Evolutionary conservation across 1,140 invertebrate genomes (phyloP).

Genomic region (Neodiprion lecontei): DNA sequence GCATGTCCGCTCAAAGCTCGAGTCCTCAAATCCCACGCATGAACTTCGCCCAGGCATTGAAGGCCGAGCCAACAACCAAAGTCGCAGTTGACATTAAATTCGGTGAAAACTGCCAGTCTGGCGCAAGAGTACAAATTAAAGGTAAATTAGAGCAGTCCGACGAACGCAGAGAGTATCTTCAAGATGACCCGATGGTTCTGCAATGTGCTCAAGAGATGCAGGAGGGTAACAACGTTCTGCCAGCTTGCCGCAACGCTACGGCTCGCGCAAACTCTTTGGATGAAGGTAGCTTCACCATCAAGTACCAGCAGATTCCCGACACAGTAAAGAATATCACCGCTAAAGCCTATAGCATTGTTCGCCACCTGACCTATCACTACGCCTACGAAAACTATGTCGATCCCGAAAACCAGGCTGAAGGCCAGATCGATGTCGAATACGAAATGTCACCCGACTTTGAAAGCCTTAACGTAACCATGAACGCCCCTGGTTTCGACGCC

Average conservation of each 20-base stretch:
- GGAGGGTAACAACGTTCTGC: slow-evolving; percentile 34
- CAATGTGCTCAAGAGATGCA: slow-evolving; percentile 62
- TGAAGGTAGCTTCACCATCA: slow-evolving; percentile 29
- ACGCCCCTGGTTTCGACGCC: slow-evolving; percentile 31
- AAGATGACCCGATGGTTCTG: slow-evolving; percentile 47
- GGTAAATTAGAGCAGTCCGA: slow-evolving; percentile 60
- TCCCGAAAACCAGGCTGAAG: slow-evolving; percentile 25
- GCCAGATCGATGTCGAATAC: slow-evolving; percentile 30
- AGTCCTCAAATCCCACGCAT: slow-evolving; percentile 58
- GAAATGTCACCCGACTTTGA: slow-evolving; percentile 31
- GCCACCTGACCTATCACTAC: slow-evolving; percentile 34
- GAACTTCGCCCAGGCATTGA: slow-evolving; percentile 61
- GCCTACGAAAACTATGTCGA: slow-evolving; percentile 34
- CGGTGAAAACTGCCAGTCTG: slow-evolving; percentile 47
- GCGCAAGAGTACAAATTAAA: slow-evolving; percentile 54
- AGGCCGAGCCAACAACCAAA: slow-evolving; percentile 58
- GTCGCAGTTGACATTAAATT: slow-evolving; percentile 60
- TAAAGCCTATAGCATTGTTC: slow-evolving; percentile 31
- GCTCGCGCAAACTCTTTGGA: slow-evolving; percentile 34
- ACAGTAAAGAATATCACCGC: slow-evolving; percentile 35
- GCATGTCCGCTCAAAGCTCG: slow-evolving; percentile 52
- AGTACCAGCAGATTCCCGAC: slow-evolving; percentile 34
- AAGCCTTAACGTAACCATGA: slow-evolving; percentile 32
- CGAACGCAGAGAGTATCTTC: slow-evolving; percentile 59
- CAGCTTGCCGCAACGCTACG: slow-evolving; percentile 43